Evolutionary conservation across 2,113 vertebrate species (phyloP).

Genomic region (Phoenicopterus ruber): DNA sequence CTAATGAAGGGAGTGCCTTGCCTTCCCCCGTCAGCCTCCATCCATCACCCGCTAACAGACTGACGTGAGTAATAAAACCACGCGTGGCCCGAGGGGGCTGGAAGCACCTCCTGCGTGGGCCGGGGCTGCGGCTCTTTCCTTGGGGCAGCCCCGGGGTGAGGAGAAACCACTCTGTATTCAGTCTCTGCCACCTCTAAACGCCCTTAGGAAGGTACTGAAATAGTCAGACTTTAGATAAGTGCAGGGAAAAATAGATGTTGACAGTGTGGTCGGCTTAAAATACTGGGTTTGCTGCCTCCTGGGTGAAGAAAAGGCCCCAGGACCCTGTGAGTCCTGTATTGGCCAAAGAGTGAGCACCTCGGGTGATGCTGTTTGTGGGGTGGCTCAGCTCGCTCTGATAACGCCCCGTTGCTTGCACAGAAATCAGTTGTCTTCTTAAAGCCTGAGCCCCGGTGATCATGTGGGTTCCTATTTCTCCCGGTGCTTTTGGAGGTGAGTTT

Average conservation of each 20-base stretch:
- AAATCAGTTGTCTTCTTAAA: background rate
- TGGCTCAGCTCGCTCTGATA: background rate
- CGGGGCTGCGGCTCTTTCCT: background rate
- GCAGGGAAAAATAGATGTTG: background rate
- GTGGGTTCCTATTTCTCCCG: background rate
- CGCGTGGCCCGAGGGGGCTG: background rate
- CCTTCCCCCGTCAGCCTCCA: background rate
- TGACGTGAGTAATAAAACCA: slow-evolving; percentile 16
- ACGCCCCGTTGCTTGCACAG: background rate
- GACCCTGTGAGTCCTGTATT: background rate
- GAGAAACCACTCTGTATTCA: background rate
- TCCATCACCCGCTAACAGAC: background rate
- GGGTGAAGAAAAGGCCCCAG: background rate
- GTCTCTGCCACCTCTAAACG: background rate
- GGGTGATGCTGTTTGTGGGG: background rate
- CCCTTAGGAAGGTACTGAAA: background rate
- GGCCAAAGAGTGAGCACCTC: background rate
- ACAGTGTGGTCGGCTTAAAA: background rate
- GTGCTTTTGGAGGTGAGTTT: background rate
- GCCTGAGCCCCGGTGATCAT: accelerated
- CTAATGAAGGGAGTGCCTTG: background rate
- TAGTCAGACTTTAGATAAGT: background rate
- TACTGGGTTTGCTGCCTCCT: background rate
- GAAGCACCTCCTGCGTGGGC: background rate
- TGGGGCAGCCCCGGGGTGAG: background rate